These are phyloP conservation scores for Cercopithecus hamlyni DNA, from an alignment of 2,797 vertebrate genomes.

Conservation along the genomic window DNA sequence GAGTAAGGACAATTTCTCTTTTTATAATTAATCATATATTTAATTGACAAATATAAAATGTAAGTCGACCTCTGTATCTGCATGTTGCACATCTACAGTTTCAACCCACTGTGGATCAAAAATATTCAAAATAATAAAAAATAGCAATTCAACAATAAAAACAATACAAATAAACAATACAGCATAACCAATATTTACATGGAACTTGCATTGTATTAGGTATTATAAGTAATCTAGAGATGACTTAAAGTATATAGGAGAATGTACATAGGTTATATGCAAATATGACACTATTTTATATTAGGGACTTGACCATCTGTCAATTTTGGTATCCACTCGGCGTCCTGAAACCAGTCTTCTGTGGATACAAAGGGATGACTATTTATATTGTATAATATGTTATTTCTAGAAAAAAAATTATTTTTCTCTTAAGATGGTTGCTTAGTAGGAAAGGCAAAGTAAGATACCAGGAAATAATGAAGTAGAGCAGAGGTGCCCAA, in stretches of 20 bases:
- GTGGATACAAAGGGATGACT: not conserved
- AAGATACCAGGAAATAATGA: not conserved
- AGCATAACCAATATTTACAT: not conserved
- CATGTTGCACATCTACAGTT: not conserved
- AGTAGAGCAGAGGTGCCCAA: not conserved
- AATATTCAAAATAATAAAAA: not conserved
- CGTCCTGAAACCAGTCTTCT: not conserved
- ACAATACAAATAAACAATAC: not conserved
- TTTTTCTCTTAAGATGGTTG: not conserved
- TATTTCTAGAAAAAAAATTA: not conserved
- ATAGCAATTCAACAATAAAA: not conserved
- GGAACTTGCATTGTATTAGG: not conserved
- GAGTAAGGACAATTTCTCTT: not conserved
- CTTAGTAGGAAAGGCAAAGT: not conserved
- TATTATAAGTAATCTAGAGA: not conserved
- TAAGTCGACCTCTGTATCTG: not conserved
- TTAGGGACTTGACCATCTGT: not conserved
- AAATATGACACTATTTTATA: not conserved
- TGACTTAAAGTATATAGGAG: not conserved
- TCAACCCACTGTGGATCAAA: not conserved
- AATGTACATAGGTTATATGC: not conserved
- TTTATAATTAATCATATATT: not conserved
- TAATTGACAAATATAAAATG: not conserved
- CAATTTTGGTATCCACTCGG: not conserved
- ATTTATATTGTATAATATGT: not conserved